Base-by-base conservation (phyloP, 2,888 invertebrate genomes). In the Mythimna impura region DNA sequence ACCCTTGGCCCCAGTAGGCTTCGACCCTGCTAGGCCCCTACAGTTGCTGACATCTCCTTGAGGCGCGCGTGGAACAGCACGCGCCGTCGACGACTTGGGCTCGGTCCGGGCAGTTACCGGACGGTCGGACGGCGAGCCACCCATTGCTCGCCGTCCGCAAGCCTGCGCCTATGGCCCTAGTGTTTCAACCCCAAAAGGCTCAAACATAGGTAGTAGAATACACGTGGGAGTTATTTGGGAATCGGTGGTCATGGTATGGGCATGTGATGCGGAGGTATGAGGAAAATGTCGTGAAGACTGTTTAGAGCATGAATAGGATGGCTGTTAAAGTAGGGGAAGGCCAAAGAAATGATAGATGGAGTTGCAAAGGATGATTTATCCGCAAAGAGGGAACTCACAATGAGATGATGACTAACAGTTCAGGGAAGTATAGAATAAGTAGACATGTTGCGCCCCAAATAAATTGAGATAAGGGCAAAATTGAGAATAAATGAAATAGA, bases 161-260 rank as follows among this genome's bases (percentile, higher is more conserved):
- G n/a, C n/a, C n/a, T n/a, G n/a, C n/a, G n/a, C n/a, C n/a, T n/a
- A n/a, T n/a, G n/a, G n/a, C n/a, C n/a, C n/a, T n/a, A n/a, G n/a
- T n/a, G n/a, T n/a, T n/a, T n/a, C n/a, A n/a, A n/a, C n/a, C n/a
- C n/a, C n/a, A n/a, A n/a, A n/a, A n/a, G n/a, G n/a, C n/a, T n/a
- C n/a, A n/a, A n/a, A n/a, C n/a, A 50, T 47, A 17, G 47, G 47
- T 20, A 54, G 20, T 43, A 40, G 7, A 76, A 58, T 43, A 34
- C 17, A 36, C 34, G n/a, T 52, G n/a, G 50, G n/a, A 52, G 50
- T 52, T n/a, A n/a, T 52, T 8, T 52, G 50, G n/a, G n/a, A n/a
- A 8, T 52, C 50, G 3, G 50, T 52, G n/a, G n/a, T 52, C 50
- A 20, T 20, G 7, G 50, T 20, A 20, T 7, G 20, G 20, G 7